A percentile compares a stretch with the other conserved stretches of the same genome.
Conservation (phyloP, 2,888 invertebrate species). For the Clivina fossor region DNA sequence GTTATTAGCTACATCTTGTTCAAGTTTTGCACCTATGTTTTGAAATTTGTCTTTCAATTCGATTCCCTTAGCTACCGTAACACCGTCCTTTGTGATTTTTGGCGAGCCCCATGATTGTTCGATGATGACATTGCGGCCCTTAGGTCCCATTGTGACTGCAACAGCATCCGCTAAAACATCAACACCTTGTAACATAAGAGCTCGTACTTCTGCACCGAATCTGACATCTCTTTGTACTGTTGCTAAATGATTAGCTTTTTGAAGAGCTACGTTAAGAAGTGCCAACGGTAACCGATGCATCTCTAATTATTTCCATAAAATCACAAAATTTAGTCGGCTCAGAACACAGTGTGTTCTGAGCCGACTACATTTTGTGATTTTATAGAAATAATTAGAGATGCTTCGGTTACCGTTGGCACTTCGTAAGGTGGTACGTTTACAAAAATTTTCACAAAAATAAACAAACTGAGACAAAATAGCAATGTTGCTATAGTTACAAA, state of each 20-base stretch:
- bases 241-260: slow-evolving; percentile 47
- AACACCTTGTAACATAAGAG: slow-evolving; percentile 96
- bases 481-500: too few species aligned
- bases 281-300: slow-evolving; percentile 72
- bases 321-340: slow-evolving; percentile 30
- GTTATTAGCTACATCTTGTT: slow-evolving; percentile 99
- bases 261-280: slow-evolving; percentile 60
- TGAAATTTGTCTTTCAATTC: slow-evolving; percentile 99
- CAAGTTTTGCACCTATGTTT: slow-evolving; percentile 97
- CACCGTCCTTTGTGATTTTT: slow-evolving; percentile 99
- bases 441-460: too few species aligned
- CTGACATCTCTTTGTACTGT: slow-evolving; percentile 78
- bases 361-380: slow-evolving; percentile 29
- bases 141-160: slow-evolving; percentile 99
- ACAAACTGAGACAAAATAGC: too few species aligned
- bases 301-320: slow-evolving; percentile 48
- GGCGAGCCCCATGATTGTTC: slow-evolving; percentile 99
- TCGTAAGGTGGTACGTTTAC: slow-evolving; percentile 59
- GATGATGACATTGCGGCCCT: slow-evolving; percentile 97
- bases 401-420: slow-evolving; percentile 67
- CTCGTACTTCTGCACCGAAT: slow-evolving; percentile 97
- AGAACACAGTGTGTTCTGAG: slow-evolving; percentile 29
- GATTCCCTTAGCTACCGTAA: slow-evolving; percentile 97
- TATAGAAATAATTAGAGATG: slow-evolving; percentile 58
- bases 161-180: slow-evolving; percentile 98